Base-by-base conservation (phyloP, 2,797 vertebrate species). In the Bradypodion ventrale region DNA sequence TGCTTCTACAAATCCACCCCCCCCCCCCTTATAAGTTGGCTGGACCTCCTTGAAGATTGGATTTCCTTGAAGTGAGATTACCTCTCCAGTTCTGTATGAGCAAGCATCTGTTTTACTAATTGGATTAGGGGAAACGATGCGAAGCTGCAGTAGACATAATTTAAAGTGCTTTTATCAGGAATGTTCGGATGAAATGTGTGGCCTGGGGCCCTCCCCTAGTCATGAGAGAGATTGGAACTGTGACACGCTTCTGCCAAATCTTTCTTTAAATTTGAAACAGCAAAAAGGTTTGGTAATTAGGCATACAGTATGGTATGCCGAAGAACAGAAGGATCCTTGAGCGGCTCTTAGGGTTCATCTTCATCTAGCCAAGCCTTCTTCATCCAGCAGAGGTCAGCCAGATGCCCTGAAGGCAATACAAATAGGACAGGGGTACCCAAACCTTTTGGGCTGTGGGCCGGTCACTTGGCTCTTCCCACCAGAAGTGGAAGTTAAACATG, bases 11-110 rank as follows among this genome's bases (percentile, higher is more conserved):
- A 0, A 19, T n/a, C n/a, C n/a, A n/a, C n/a, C n/a, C n/a, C n/a
- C n/a, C n/a, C n/a, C n/a, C n/a, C n/a, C n/a, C n/a, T 69, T 74
- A 12, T 46, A 52, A 68, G 63, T 68, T 83, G 82, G 27, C 73
- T 12, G 63, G 46, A 37, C 49, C 16, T 44, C 56, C 49, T 77
- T 85, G 70, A 75, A 85, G 74, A 29, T 25, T 81, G 52, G 84
- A 76, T 85, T 81, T 62, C 29, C 63, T 32, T 5, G 60, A 66
- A 80, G 77, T 29, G 7, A 66, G 65, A 80, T 80, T 68, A 66
- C 77, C 46, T 40, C 83, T 74, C 35, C 68, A 1, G 21, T 69
- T 85, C 32, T 69, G 8, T 70, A 42, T 15, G 78, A 70, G 44
- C 9, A 32, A 69, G 63, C 78, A 70, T 75, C 63, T 81, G 73